Evolutionary conservation across 2,888 invertebrate genomes (phyloP).

Genomic region (Beris morrisii): DNA sequence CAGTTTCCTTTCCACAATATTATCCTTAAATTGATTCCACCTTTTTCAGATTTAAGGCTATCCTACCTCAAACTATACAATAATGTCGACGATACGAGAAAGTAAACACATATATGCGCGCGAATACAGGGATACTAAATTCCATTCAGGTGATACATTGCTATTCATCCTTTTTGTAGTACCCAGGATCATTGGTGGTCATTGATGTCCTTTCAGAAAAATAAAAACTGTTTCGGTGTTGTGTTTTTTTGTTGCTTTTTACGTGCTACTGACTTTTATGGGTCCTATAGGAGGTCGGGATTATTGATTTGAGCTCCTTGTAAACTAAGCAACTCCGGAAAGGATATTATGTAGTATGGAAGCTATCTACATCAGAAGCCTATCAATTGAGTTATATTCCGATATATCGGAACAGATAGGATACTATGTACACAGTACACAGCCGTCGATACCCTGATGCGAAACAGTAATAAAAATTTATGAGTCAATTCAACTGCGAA

Average conservation of each 20-base stretch:
- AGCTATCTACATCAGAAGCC: too few species aligned
- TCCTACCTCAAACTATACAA: too few species aligned
- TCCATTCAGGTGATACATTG: constrained; percentile 30
- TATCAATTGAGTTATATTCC: too few species aligned
- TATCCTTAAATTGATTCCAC: too few species aligned
- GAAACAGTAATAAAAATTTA: constrained; percentile 7
- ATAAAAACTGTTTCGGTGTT: neutral
- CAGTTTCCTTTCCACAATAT: too few species aligned
- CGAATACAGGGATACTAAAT: neutral
- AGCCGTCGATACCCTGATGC: neutral
- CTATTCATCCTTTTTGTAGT: constrained; percentile 25
- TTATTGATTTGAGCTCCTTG: constrained; percentile 29
- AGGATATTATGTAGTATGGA: neutral
- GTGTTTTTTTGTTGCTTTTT: constrained; percentile 2
- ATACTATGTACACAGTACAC: too few species aligned
- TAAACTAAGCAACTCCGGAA: constrained; percentile 15
- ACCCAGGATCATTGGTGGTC: constrained; percentile 1
- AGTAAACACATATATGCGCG: too few species aligned
- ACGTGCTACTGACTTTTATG: constrained; percentile 3
- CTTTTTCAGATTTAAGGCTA: too few species aligned
- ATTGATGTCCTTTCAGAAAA: constrained; percentile 12
- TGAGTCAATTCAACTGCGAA: constrained; percentile 1
- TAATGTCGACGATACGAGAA: too few species aligned
- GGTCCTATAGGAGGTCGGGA: constrained; percentile 12
- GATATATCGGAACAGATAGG: too few species aligned